These are phyloP conservation scores for Echeneis naucrates DNA, from an alignment of 2,797 vertebrate species.

Conservation along the genomic window DNA sequence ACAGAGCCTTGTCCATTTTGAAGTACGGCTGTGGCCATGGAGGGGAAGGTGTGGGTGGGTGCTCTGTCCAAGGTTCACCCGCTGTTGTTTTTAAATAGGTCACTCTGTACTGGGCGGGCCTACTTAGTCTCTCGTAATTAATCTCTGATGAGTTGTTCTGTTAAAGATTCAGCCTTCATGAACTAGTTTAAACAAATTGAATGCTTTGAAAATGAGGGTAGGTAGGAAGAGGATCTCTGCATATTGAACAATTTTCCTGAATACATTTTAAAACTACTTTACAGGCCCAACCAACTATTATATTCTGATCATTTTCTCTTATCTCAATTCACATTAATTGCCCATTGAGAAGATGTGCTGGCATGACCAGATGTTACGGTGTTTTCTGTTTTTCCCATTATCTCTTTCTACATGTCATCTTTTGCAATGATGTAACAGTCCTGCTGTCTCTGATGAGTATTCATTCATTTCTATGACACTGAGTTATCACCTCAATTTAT, in stretches of 20 bases:
- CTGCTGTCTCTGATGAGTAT: background rate
- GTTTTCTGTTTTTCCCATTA: constrained; percentile 5
- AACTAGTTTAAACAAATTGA: background rate
- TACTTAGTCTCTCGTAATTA: constrained; percentile 40
- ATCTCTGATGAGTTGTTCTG: constrained; percentile 9
- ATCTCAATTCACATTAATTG: no score
- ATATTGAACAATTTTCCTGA: background rate
- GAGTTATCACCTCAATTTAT: constrained; percentile 10
- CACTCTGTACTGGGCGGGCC: constrained; percentile 28
- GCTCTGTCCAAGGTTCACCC: constrained; percentile 29
- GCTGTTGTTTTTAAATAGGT: constrained; percentile 49
- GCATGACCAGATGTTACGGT: background rate
- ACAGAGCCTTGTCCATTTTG: background rate
- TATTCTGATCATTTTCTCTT: background rate
- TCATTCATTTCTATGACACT: constrained; percentile 11
- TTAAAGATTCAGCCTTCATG: constrained; percentile 15
- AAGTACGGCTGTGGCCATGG: constrained; percentile 7
- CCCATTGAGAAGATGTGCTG: no score
- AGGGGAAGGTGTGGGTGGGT: background rate
- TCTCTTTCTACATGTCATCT: constrained; percentile 1
- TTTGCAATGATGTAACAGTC: background rate
- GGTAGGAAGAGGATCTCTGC: background rate
- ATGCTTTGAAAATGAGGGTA: background rate
- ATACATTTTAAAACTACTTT: no score
- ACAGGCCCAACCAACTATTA: no score